Evolutionary conservation across 2,797 vertebrate species (phyloP), one percentile per base, ranked within the genome.

Genomic region (Scomberomorus guttatus): DNA sequence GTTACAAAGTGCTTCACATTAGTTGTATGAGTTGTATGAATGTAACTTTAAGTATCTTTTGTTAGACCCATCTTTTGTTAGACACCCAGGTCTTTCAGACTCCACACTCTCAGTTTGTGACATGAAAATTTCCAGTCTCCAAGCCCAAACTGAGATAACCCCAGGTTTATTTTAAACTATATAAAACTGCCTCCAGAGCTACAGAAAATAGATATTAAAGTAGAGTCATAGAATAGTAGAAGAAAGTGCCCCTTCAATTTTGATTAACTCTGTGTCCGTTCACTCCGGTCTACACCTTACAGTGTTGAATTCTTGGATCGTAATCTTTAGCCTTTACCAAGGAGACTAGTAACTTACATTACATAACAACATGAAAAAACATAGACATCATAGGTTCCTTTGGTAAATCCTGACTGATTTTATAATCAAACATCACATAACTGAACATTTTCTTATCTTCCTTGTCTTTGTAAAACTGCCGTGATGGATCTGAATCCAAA

Each of bases 151-250:
- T 51, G 50, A 42, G 5, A 66, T 22, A 37, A 52, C 37, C 67
- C 51, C 68, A 63, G 29, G 29, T 57, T 34, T 44, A 7, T 46
- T 52, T 63, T 68, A 54, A 25, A n/a, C n/a, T 20, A 66, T 25
- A 3, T 11, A 55, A 66, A 44, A 48, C 29, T 62, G 29, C 20
- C 10, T 46, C 3, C 0, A 13, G 51, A 68, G 50, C 12, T 60
- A 12, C 32, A 60, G n/a, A 37, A 34, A 8, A 58, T 15, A 67
- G 29, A 13, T 0, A 46, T 8, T 55, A 55, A 15, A 17, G 29
- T 5, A 20, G n/a, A 4, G 39, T 42, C 39, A 14, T 42, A 42
- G 10, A 44, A n/a, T 25, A 18, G 20, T 24, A 15, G 29, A 42
- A 42, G 12, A 42, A 42, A 24, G 29, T 44, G 5, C 2, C 37